A percentile compares a stretch with the other conserved stretches of the same genome.
Evolutionary conservation across 1,140 invertebrate species (phyloP).

Genomic region (Trichoplusia ni): DNA sequence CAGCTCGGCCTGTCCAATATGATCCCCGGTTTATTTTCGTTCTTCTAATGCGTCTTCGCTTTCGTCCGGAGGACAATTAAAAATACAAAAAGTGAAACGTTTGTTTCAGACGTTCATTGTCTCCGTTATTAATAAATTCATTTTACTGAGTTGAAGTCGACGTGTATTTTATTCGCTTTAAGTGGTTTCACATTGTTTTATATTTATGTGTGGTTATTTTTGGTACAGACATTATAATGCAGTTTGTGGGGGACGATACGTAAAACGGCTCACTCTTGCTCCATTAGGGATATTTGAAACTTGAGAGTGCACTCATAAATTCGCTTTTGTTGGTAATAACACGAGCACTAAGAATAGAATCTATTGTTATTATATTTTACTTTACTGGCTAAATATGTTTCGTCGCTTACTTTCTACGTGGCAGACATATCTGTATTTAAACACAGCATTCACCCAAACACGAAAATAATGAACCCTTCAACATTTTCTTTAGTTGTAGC

Average conservation of each 20-base stretch:
- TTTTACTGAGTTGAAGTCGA: constrained; percentile 79
- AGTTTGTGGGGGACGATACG: constrained; percentile 79
- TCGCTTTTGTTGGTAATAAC: constrained; percentile 75
- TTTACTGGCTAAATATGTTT: constrained; percentile 19
- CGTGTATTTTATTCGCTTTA: constrained; percentile 82
- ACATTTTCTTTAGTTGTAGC: no score
- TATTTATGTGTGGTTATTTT: constrained; percentile 81
- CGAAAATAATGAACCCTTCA: no score
- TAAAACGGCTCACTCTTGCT: constrained; percentile 74
- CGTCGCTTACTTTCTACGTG: neutral
- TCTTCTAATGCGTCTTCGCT: constrained; percentile 77
- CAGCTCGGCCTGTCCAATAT: constrained; percentile 67
- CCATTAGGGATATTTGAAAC: constrained; percentile 81
- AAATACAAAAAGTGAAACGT: constrained; percentile 79
- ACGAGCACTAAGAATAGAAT: constrained; percentile 63
- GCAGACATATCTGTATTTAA: no score
- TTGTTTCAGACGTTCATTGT: constrained; percentile 81
- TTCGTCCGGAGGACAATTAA: constrained; percentile 78
- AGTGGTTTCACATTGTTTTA: constrained; percentile 82
- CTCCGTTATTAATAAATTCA: constrained; percentile 82
- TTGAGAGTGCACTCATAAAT: constrained; percentile 80
- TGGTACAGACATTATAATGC: constrained; percentile 78
- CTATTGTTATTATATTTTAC: constrained; percentile 52
- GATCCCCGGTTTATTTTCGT: constrained; percentile 77
- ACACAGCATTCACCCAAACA: no score